Conservation (phyloP, 2,888 invertebrate genomes). For the Glyphotaelius pellucidus region DNA sequence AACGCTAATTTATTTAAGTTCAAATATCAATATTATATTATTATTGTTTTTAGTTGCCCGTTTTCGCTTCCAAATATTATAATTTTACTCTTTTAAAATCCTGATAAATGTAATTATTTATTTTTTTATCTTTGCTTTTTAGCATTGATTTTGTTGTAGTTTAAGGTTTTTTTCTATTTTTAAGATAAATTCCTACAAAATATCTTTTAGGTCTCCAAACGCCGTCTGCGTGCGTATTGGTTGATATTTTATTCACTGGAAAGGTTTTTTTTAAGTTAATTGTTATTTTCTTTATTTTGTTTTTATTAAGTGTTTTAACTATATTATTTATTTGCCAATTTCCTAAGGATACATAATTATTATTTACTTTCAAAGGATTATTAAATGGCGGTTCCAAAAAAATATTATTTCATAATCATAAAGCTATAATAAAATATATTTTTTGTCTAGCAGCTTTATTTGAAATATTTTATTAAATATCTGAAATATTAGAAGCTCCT, state of each 20-base stretch:
- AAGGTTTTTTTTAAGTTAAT: constrained; percentile 37
- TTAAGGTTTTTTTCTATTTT: constrained; percentile 49
- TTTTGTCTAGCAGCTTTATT: neutral
- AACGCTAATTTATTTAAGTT: constrained; percentile 27
- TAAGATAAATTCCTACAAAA: constrained; percentile 23
- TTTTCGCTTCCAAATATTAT: constrained; percentile 20
- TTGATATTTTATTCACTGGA: constrained; percentile 38
- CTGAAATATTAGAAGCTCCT: neutral
- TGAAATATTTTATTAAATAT: neutral
- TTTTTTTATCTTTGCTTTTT: constrained; percentile 46
- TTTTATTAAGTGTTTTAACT: constrained; percentile 38
- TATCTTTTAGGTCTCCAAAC: neutral
- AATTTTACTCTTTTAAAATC: constrained; percentile 29
- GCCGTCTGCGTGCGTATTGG: constrained; percentile 1
- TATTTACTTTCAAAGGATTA: neutral
- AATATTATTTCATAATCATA: neutral
- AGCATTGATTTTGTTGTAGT: constrained; percentile 49
- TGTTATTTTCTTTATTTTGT: constrained; percentile 40
- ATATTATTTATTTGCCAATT: constrained; percentile 6
- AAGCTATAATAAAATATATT: neutral
- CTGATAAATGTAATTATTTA: constrained; percentile 46
- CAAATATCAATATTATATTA: constrained; percentile 17
- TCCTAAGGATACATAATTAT: constrained; percentile 2
- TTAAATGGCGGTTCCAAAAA: neutral
- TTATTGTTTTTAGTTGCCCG: constrained; percentile 2